Conservation (phyloP, 64 coral and sea anemone genomes). For the Montipora sp. region DNA sequence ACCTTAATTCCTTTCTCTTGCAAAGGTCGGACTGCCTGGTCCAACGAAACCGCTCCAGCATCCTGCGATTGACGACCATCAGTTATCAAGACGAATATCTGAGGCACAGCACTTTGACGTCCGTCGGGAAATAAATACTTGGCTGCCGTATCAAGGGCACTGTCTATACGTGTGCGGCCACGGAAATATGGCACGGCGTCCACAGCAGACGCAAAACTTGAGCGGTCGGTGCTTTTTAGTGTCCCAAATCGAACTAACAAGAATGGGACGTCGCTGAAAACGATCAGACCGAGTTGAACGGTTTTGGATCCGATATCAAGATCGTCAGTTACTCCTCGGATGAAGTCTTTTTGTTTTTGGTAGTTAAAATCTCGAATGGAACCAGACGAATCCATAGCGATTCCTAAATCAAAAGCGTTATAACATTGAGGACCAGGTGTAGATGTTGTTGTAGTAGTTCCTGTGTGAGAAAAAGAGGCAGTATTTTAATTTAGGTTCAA, state of each 20-base stretch:
- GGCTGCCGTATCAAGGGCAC: constrained; percentile 28
- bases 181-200: constrained; percentile 48
- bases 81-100: constrained; percentile 62
- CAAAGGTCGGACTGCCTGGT: constrained; percentile 54
- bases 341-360: constrained; percentile 52
- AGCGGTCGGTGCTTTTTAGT: constrained; percentile 25
- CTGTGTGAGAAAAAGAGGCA: neutral
- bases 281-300: constrained; percentile 55
- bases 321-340: constrained; percentile 29
- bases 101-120: constrained; percentile 15
- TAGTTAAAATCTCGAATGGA: constrained; percentile 55
- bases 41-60: constrained; percentile 28
- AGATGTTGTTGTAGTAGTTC: neutral
- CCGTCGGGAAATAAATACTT: constrained; percentile 32
- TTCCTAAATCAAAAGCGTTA: constrained; percentile 66
- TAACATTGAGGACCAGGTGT: constrained; percentile 11
- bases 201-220: constrained; percentile 42
- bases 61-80: constrained; percentile 72
- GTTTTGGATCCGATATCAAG: constrained; percentile 13
- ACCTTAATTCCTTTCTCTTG: constrained; percentile 26
- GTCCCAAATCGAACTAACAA: constrained; percentile 56
- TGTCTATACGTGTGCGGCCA: constrained; percentile 61
- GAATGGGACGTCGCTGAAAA: constrained; percentile 56
- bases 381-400: constrained; percentile 72
- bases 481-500: neutral